Evolutionary conservation across 2,888 invertebrate species (phyloP).

Genomic region (Rambutsinella grinnellia): DNA sequence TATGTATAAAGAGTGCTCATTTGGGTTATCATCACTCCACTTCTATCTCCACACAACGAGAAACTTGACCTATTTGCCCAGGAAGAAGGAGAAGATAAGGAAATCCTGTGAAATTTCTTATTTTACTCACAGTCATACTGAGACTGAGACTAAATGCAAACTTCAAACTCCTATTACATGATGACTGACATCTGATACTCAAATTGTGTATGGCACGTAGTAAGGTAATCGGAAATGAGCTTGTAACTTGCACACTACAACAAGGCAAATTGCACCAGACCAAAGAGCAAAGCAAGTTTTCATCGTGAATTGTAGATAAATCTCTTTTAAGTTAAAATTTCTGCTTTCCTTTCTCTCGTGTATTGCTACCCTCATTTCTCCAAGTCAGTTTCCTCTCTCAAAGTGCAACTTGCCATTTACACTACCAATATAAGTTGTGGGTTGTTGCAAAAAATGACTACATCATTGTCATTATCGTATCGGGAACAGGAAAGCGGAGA

Average conservation of each 20-base stretch:
- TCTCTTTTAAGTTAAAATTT: constrained; percentile 5
- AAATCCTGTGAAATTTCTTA: constrained; percentile 44
- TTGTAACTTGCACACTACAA: background rate
- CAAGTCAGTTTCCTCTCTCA: constrained; percentile 23
- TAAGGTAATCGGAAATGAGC: background rate
- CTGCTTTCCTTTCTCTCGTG: background rate
- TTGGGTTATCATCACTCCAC: constrained; percentile 35
- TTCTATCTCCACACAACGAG: constrained; percentile 37
- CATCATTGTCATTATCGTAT: background rate
- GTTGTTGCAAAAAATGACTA: background rate
- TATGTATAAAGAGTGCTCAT: constrained; percentile 24
- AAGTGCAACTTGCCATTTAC: no score
- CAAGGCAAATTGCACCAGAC: background rate
- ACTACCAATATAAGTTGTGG: no score
- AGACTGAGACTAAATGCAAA: background rate
- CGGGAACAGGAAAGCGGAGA: background rate
- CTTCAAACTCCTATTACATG: constrained; percentile 5
- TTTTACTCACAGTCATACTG: no score
- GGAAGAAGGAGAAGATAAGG: constrained; percentile 52
- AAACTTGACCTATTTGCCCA: constrained; percentile 53
- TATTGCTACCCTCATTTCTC: constrained; percentile 33
- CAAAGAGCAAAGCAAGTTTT: background rate
- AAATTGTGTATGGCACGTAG: background rate
- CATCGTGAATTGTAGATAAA: background rate
- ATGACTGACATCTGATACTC: constrained; percentile 30